Base-by-base conservation (phyloP, 2,888 invertebrate species). In the Ichneumoninae sp. region DNA sequence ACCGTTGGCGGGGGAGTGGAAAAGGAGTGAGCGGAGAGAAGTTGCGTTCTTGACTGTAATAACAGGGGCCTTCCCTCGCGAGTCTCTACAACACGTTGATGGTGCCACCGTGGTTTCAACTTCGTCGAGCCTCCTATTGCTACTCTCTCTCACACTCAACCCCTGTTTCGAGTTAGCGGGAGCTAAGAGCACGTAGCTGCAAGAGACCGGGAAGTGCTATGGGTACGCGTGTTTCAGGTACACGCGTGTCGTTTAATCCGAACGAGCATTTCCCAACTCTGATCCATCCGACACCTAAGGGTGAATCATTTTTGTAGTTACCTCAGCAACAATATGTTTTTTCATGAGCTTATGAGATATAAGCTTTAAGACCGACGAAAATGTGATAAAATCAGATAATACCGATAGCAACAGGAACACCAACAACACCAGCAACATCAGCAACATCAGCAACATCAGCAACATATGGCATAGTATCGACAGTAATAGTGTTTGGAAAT, bases 1-100 rank as follows among this genome's bases (percentile, higher is more conserved):
- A 88, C 88, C 13, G 30, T 30, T 50, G 26, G 54, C 79, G 79
- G 71, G 75, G 76, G 60, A 30, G 72, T 79, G 82, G 82, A 70
- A 79, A 62, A 81, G 78, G 57, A 62, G 65, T 50, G 50, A 40
- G 54, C 60, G 44, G 40, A 8, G 71, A 44, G 52, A 72, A 40
- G 79, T 60, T 79, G 88, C 88, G 88, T 88, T 90, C 89, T 89
- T 89, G 91, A 91, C 91, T 90, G 90, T 91, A 92, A 93, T 92
- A 92, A 93, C 91, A 91, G 89, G 88, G 86, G 86, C 88, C 88
- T 81, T 86, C 89, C 89, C 89, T 75, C 77, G 47, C 54, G 60
- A 33, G 65, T 66, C 85, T 87, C 80, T 86, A 79, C 83, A 77
- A 72, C 72, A 72, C 84, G 84, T 82, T 84, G 84, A 82, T 82